These are phyloP conservation scores for Sinohyriopsis cumingii DNA, from an alignment of 2,888 invertebrate genomes.

Conservation along the genomic window DNA sequence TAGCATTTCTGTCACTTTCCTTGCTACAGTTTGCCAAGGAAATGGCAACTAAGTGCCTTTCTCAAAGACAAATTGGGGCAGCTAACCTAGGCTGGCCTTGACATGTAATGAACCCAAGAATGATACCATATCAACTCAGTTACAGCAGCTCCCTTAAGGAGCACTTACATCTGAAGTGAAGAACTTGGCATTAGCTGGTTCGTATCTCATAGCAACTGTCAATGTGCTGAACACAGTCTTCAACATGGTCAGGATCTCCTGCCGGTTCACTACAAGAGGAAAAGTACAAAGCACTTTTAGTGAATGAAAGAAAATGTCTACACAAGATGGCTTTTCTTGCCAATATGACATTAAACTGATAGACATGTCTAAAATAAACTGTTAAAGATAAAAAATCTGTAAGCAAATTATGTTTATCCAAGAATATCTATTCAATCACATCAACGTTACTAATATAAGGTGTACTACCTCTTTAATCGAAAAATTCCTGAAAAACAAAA, in stretches of 20 bases:
- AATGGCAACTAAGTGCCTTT: too few species aligned
- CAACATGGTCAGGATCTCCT: slow-evolving; percentile 84
- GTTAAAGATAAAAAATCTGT: not conserved
- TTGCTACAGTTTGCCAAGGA: too few species aligned
- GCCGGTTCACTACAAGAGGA: slow-evolving; percentile 62
- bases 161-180: slow-evolving; percentile 90
- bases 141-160: not conserved
- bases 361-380: not conserved
- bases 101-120: not conserved
- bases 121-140: not conserved
- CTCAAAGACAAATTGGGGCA: too few species aligned
- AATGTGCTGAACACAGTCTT: slow-evolving; percentile 94
- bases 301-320: not conserved
- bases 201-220: slow-evolving; percentile 98
- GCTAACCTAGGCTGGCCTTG: too few species aligned
- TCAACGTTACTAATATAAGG: too few species aligned
- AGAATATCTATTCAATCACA: too few species aligned
- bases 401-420: too few species aligned
- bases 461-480: too few species aligned
- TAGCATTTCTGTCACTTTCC: too few species aligned
- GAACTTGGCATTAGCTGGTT: slow-evolving; percentile 98
- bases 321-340: not conserved
- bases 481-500: too few species aligned
- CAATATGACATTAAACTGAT: not conserved
- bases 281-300: slow-evolving; percentile 1